These are phyloP conservation scores for Morbakka virulenta DNA, from an alignment of 30 jellyfish, hydroid and myxozoan genomes.

Conservation along the genomic window DNA sequence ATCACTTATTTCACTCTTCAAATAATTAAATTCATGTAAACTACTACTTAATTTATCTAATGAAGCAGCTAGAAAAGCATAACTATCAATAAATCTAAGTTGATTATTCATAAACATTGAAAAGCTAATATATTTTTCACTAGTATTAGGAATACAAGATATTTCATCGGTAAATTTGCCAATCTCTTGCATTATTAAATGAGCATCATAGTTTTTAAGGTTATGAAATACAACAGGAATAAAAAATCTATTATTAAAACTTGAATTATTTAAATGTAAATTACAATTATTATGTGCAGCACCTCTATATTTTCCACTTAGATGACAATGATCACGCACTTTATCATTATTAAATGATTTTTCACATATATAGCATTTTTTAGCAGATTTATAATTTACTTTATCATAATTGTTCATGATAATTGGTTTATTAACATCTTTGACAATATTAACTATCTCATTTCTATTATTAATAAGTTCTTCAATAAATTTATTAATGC, in stretches of 20 bases:
- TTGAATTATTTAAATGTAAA: slow-evolving; percentile 13
- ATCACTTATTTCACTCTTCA: neutral
- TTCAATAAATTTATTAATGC: slow-evolving; percentile 17
- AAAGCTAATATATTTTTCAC: slow-evolving; percentile 34
- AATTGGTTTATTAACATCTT: slow-evolving; percentile 6
- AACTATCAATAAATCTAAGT: slow-evolving; percentile 24
- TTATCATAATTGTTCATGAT: slow-evolving; percentile 8
- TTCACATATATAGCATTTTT: slow-evolving; percentile 18
- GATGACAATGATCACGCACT: slow-evolving; percentile 51
- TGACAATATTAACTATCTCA: slow-evolving; percentile 14
- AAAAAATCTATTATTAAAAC: slow-evolving; percentile 18
- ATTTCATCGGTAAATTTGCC: no score
- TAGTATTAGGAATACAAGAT: slow-evolving; percentile 7
- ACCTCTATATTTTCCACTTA: slow-evolving; percentile 52
- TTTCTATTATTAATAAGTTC: no score
- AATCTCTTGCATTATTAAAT: slow-evolving; percentile 45
- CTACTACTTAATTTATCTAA: slow-evolving; percentile 21
- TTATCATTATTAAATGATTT: slow-evolving; percentile 10
- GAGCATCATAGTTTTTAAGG: slow-evolving; percentile 48
- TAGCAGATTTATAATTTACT: slow-evolving; percentile 3
- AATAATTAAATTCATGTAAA: neutral
- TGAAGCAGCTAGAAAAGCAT: slow-evolving; percentile 22
- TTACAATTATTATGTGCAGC: slow-evolving; percentile 50
- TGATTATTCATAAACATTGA: slow-evolving; percentile 21
- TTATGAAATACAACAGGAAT: slow-evolving; percentile 58